Evolutionary conservation across 2,888 invertebrate genomes (phyloP), one percentile per base, ranked within the genome.

Genomic region (Morinoia aosen): DNA sequence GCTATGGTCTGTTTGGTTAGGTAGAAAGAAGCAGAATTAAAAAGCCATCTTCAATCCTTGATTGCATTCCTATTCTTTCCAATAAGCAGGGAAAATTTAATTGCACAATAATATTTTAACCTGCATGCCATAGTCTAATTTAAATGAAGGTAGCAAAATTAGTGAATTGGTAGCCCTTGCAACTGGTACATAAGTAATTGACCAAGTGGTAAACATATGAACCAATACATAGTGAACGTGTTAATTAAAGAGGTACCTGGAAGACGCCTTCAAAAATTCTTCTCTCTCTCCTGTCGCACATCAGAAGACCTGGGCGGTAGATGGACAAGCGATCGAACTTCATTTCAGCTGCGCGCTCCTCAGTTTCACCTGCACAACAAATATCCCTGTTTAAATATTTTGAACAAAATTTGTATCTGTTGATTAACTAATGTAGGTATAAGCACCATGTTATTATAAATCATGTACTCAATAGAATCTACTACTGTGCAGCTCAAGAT

Each of bases 251-350:
- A 40, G 11, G n/a, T 95, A 96, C 96, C 91, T 97, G 97, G n/a
- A 97, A 91, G 48, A 97, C 76, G 12, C 96, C 96, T 96, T 97
- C 97, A 19, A 96, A 61, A 3, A 96, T 95, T 56, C 97, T 95
- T 25, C 96, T 95, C 93, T 97, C 97, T 91, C 96, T 96, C 95
- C 97, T 94, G 48, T 97, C 97, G n/a, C 97, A 97, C 12, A 97
- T 95, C 0, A 97, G 96, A 19, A 97, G 94, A 14, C 96, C 97
- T 10, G 97, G 97, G 25, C 97, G 96, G 95, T 97, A 97, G 64
- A 97, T 97, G 56, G 97, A 97, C 25, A 97, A 95, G 25, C 96
- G 95, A 14, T 96, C 95, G 96, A 97, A 97, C 16, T 96, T 96
- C 95, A 97, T 95, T 0, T 96, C 96, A 25, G 96, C 96, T 39